phyloP scores from a whole-genome alignment of 2,888 invertebrate species.

The Nephrotoma guestfalica region DNA sequence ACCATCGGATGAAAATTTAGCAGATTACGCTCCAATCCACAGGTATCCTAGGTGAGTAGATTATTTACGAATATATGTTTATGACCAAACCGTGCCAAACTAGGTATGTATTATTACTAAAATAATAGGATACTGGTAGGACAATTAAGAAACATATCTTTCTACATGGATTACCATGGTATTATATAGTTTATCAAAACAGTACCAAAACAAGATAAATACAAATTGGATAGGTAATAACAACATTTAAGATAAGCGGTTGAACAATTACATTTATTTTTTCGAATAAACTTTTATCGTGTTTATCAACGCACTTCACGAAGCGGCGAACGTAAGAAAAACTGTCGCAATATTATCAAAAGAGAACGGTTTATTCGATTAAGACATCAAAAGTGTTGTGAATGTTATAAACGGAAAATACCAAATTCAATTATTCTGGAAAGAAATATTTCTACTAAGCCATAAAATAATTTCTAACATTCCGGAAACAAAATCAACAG shows the following conservation, averaged over 20 bases:
- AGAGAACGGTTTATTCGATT: neutral
- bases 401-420: no score
- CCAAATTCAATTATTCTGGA: no score
- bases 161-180: no score
- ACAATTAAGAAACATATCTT: no score
- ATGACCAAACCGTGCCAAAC: neutral
- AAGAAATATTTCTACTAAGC: no score
- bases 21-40: constrained; percentile 69
- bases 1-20: constrained; percentile 78
- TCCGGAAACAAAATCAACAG: no score
- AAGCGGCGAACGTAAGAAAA: neutral
- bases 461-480: no score
- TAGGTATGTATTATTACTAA: no score
- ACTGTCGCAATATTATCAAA: neutral
- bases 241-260: neutral
- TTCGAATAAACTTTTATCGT: neutral
- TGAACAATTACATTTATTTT: neutral
- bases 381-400: no score
- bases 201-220: no score
- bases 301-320: neutral
- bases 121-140: no score
- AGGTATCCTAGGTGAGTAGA: constrained; percentile 49
- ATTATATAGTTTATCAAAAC: no score
- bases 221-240: neutral
- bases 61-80: neutral